Evolutionary conservation across 92 coral and sea anemone genomes (phyloP), one percentile per base, ranked within the genome.

Genomic region (Isaurus tuberculatus): DNA sequence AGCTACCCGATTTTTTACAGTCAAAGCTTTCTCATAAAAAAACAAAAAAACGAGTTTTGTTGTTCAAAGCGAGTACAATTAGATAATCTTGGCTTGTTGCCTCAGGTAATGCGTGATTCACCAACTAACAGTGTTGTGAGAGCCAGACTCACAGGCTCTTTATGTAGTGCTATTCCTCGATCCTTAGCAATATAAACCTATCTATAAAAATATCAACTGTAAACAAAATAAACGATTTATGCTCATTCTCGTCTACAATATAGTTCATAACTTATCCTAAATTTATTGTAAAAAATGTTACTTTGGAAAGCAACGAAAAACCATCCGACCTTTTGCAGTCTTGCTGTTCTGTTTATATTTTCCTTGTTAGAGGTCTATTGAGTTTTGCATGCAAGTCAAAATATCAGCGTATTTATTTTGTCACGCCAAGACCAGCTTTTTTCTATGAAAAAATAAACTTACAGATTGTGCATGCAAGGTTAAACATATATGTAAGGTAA

Each of bases 51-150:
- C 10, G 70, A 5, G 53, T 33, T 32, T 58, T 28, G 65, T 36
- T 11, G 55, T 22, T 22, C 34, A 8, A 60, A 31, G 44, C 58
- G 26, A 34, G 55, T 57, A 61, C 51, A 58, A 46, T 43, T 14
- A 58, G 70, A 58, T 57, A 58, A 58, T 58, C 55, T 77, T 77
- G 82, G 82, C 70, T 60, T 58, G 10, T 77, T 58, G 82, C 82
- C 82, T 36, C 16, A 77, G 82, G 82, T 77, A 77, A 77, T 57
- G 82, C 82, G 70, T 55, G 82, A 77, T 77, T 77, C 60, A 34
- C 70, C n/a, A 57, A 16, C 69, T n/a, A 77, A 34, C 33, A 37
- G 22, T 43, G 49, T 77, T 60, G 66, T 77, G 70, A 40, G 51
- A 48, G 23, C 70, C 82, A 77, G 82, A 77, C 82, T 58, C 19